These are phyloP conservation scores for Trissonchulus latispiculum DNA, from an alignment of 2,888 invertebrate genomes.

Conservation along the genomic window DNA sequence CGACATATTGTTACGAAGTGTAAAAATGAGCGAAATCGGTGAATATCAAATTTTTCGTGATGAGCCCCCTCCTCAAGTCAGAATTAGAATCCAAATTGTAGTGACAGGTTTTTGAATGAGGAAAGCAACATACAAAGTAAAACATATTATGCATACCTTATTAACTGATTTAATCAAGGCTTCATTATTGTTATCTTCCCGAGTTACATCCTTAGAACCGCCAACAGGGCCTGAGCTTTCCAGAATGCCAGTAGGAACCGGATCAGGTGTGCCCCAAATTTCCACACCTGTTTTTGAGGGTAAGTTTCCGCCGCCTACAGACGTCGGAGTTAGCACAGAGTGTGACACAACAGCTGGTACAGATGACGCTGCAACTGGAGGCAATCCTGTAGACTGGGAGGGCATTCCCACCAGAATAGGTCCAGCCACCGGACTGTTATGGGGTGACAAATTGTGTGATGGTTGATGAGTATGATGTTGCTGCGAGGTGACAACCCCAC, in stretches of 20 bases:
- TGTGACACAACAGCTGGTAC: neutral
- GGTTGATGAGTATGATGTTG: neutral
- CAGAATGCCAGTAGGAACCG: neutral
- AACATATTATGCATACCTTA: too few species aligned
- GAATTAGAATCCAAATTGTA: too few species aligned
- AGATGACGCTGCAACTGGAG: neutral
- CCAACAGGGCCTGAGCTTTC: neutral
- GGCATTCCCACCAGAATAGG: neutral
- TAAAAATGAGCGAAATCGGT: too few species aligned
- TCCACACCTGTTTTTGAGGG: slow-evolving; percentile 22
- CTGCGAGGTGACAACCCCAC: neutral
- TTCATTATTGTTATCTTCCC: neutral
- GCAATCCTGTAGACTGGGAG: neutral
- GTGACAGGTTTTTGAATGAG: too few species aligned
- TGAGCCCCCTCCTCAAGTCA: too few species aligned
- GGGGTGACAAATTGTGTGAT: neutral
- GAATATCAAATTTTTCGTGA: too few species aligned
- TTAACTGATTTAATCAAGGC: neutral
- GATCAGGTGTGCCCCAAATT: slow-evolving; percentile 23
- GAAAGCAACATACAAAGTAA: too few species aligned
- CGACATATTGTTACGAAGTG: too few species aligned
- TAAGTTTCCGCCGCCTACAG: neutral
- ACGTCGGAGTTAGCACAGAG: neutral
- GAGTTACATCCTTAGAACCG: neutral
- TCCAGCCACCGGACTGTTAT: neutral